Evolutionary conservation across 1,140 invertebrate species (phyloP).

Genomic region (Panulirus ornatus): DNA sequence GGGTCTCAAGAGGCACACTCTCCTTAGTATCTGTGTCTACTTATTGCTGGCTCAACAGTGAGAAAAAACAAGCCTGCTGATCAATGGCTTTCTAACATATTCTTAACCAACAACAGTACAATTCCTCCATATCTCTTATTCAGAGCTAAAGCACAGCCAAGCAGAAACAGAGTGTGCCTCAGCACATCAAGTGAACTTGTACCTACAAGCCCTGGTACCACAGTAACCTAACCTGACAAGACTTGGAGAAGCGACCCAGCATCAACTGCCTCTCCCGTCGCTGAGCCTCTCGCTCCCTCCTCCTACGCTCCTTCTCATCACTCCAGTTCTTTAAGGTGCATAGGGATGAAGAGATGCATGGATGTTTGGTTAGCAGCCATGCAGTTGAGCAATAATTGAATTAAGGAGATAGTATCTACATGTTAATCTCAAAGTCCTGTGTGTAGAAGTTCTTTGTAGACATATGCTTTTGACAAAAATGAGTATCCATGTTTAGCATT

Average conservation of each 20-base stretch:
- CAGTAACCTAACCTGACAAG: constrained; percentile 73
- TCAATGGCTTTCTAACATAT: not conserved
- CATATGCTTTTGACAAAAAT: not conserved
- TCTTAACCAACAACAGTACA: not conserved
- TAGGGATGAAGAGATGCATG: constrained; percentile 4
- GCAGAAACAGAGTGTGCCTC: constrained; percentile 42
- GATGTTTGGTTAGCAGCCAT: constrained; percentile 21
- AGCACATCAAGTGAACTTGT: constrained; percentile 12
- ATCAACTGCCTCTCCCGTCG: constrained; percentile 72
- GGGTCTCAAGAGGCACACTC: constrained; percentile 32
- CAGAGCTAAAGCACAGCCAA: not conserved
- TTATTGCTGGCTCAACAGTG: not conserved
- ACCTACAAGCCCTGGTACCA: constrained; percentile 25
- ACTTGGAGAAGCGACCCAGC: constrained; percentile 74
- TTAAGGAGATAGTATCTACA: constrained; percentile 21
- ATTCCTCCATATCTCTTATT: not conserved
- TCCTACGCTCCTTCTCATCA: constrained; percentile 74
- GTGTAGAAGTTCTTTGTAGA: constrained; percentile 4
- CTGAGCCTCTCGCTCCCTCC: constrained; percentile 70
- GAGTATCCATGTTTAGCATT: not conserved
- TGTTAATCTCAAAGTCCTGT: constrained; percentile 18
- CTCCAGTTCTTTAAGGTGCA: constrained; percentile 69
- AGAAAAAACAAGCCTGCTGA: not conserved
- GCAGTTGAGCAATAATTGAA: constrained; percentile 33
- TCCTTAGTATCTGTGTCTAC: not conserved